Evolutionary conservation across 1,140 invertebrate genomes (phyloP), one percentile per base, ranked within the genome.

Genomic region (Euura saliciscinereae): DNA sequence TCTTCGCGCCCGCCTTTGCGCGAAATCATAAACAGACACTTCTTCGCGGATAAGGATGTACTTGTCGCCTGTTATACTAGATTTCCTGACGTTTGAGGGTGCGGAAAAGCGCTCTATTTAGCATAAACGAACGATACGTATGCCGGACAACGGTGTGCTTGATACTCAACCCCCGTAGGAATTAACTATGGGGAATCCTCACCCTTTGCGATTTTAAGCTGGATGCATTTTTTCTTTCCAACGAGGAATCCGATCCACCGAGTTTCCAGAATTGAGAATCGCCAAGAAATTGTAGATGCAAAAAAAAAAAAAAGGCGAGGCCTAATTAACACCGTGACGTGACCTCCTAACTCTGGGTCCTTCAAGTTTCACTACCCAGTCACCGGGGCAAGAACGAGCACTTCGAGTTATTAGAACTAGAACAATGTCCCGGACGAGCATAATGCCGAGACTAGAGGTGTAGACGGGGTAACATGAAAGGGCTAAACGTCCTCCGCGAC

Each of bases 351-450:
- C 51, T 59, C 51, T 28, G 51, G 8, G 51, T 59, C 51, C 51
- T 28, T 28, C 28, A 28, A 28, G 28, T 28, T 28, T 28, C 28
- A 28, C 28, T 28, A 28, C 28, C 28, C 28, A 28, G 28, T 28
- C 28, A 28, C 28, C 28, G 0, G 28, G 13, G 51, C 66, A 44
- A 67, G 66, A 28, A 44, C 28, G 66, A 69, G 72, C 72, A 74
- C 70, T 77, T 70, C 66, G 45, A 59, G 72, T 75, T 77, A 77
- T 77, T 75, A 73, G 72, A 73, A 73, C 42, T 71, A 73, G 75
- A 69, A 77, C 66, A 75, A 77, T 77, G 51, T 69, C 74, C 51
- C 66, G 45, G 66, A 69, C 69, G 45, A 65, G 64, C 71, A 76
- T 71, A 74, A 76, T 76, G 68, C 71, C 73, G 69, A 67, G 68